Percentiles rank a stretch among this genome's conserved stretches.
phyloP scores from a whole-genome alignment of 2,888 invertebrate genomes.

The Xanthia icteritia region DNA sequence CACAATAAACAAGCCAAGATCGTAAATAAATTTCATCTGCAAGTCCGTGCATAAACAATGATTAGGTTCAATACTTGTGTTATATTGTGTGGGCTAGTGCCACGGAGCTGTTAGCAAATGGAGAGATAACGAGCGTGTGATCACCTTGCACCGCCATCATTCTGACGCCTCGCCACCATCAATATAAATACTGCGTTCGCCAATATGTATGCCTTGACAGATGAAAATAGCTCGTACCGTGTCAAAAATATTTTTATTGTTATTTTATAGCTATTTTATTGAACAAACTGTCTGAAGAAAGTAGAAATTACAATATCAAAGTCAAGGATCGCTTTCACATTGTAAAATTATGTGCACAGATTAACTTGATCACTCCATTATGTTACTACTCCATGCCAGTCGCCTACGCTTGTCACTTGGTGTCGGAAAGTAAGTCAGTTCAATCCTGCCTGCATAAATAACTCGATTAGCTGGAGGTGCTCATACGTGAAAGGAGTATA shows the following conservation, averaged over 20 bases:
- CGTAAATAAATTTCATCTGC: slow-evolving; percentile 54
- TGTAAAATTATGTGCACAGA: background rate
- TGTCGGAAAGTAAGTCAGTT: slow-evolving; percentile 58
- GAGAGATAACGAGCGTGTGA: background rate
- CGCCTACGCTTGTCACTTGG: slow-evolving; percentile 60
- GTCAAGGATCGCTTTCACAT: background rate
- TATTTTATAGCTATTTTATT: background rate
- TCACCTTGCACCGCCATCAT: no score
- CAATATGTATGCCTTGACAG: background rate
- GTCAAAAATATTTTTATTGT: background rate
- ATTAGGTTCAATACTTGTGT: slow-evolving; percentile 58
- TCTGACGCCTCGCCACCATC: background rate
- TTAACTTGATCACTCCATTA: slow-evolving; percentile 18
- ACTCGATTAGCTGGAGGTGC: slow-evolving; percentile 55
- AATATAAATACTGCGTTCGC: background rate
- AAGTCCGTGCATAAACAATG: slow-evolving; percentile 56
- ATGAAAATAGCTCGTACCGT: background rate
- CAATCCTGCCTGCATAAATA: slow-evolving; percentile 58
- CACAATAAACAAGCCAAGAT: slow-evolving; percentile 25
- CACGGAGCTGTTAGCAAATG: slow-evolving; percentile 11
- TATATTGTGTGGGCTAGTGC: slow-evolving; percentile 49
- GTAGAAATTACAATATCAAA: background rate
- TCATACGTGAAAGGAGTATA: slow-evolving; percentile 49
- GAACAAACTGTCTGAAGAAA: background rate
- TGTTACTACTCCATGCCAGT: background rate